phyloP scores from a whole-genome alignment of 2,888 invertebrate genomes.

The Lucinisca nassula region DNA sequence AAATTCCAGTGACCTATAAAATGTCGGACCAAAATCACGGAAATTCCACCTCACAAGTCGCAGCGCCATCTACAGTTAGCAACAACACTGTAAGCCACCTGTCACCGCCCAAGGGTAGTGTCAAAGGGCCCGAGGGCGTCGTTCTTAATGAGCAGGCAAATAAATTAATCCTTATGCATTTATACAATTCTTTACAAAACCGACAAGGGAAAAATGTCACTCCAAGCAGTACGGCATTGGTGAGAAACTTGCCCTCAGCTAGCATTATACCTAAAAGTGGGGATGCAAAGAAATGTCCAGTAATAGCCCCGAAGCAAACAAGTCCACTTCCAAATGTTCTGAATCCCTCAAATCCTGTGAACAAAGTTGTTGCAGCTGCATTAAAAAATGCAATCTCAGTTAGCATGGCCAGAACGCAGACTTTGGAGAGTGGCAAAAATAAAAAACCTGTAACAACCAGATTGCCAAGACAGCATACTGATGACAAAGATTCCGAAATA shows the following conservation, averaged over 20 bases:
- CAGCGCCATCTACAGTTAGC: neutral
- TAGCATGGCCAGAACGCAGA: neutral
- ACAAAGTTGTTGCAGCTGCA: neutral
- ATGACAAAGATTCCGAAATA: neutral
- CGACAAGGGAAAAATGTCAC: neutral
- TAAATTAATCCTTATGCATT: constrained; percentile 6
- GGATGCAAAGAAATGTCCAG: neutral
- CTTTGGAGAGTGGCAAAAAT: neutral
- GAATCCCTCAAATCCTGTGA: neutral
- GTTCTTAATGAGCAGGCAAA: constrained; percentile 2
- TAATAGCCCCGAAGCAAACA: neutral
- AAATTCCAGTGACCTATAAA: constrained; percentile 6
- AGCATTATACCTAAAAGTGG: constrained; percentile 1
- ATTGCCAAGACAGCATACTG: neutral
- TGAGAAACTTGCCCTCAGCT: neutral
- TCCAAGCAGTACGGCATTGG: neutral
- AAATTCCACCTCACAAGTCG: neutral
- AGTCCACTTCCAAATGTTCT: neutral
- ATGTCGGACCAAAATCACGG: neutral
- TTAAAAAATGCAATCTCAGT: neutral
- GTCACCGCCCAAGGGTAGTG: neutral
- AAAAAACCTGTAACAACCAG: neutral
- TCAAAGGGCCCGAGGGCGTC: neutral
- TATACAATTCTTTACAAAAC: neutral
- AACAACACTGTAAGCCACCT: neutral